Conservation (phyloP, 2,113 vertebrate genomes). For the Epinephelus cyanopodus region DNA sequence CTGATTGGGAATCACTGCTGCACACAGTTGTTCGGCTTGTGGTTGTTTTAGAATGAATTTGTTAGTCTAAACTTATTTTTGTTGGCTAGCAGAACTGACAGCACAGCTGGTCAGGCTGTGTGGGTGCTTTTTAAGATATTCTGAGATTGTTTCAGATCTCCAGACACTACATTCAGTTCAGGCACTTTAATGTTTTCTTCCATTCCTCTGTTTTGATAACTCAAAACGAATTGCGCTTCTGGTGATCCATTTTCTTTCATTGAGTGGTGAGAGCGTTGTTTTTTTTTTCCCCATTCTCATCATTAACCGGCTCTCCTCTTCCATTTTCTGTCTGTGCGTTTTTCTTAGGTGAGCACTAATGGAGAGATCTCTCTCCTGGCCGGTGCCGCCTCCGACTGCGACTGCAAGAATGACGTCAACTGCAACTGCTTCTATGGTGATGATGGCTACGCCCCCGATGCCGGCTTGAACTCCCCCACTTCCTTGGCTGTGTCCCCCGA, state of each 20-base stretch:
- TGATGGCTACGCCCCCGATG: conserved; percentile 96
- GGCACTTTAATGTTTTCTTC: conserved; percentile 6
- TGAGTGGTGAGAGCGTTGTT: background rate
- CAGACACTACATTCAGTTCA: conserved; percentile 26
- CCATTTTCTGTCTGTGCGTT: background rate
- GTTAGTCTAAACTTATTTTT: conserved; percentile 17
- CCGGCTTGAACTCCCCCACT: conserved; percentile 95
- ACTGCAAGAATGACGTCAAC: conserved; percentile 99
- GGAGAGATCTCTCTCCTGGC: conserved; percentile 98
- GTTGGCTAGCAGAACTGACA: conserved; percentile 12
- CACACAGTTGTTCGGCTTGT: background rate
- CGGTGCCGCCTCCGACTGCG: conserved; percentile 95
- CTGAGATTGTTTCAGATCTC: conserved; percentile 44
- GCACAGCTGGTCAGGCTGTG: conserved; percentile 45
- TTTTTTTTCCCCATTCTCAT: background rate
- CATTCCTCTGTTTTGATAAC: conserved; percentile 38
- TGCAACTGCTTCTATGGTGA: conserved; percentile 99
- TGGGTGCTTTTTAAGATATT: conserved; percentile 31
- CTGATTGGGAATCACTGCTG: background rate
- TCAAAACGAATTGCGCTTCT: conserved; percentile 36
- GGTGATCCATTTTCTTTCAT: conserved; percentile 23
- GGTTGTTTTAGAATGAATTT: conserved; percentile 27
- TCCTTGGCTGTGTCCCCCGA: conserved; percentile 97
- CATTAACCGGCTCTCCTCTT: background rate
- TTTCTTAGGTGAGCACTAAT: conserved; percentile 91